Evolutionary conservation across 1,140 invertebrate species (phyloP).

Genomic region (Tetranychus urticae): DNA sequence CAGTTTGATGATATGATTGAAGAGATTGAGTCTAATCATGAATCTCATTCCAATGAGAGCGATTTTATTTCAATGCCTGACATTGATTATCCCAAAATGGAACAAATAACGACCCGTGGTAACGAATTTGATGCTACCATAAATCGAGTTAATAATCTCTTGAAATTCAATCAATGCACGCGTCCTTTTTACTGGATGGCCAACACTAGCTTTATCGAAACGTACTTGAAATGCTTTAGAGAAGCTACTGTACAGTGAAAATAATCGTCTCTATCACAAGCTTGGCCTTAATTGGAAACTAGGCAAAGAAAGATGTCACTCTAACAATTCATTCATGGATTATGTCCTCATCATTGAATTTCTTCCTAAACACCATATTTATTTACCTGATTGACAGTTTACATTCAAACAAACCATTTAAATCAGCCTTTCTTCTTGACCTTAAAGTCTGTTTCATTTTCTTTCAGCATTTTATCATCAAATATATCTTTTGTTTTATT

Average conservation of each 20-base stretch:
- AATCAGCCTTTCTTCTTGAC: too few species aligned
- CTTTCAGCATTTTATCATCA: too few species aligned
- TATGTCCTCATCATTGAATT: slow-evolving; percentile 11
- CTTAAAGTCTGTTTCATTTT: too few species aligned
- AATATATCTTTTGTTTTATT: too few species aligned
- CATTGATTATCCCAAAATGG: neutral
- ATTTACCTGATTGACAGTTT: slow-evolving; percentile 7
- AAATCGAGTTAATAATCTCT: slow-evolving; percentile 3
- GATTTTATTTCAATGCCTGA: slow-evolving; percentile 1
- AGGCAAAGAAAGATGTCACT: slow-evolving; percentile 6
- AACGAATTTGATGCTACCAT: slow-evolving; percentile 10
- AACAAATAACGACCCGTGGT: slow-evolving; percentile 10
- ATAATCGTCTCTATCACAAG: slow-evolving; percentile 8
- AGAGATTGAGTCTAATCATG: slow-evolving; percentile 1
- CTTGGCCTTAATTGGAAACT: slow-evolving; percentile 11
- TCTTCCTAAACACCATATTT: slow-evolving; percentile 9
- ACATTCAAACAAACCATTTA: too few species aligned
- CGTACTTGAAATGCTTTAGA: slow-evolving; percentile 6
- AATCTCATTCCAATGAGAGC: neutral
- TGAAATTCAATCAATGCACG: slow-evolving; percentile 10
- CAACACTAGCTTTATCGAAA: slow-evolving; percentile 9
- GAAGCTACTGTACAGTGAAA: slow-evolving; percentile 10
- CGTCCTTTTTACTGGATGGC: slow-evolving; percentile 9
- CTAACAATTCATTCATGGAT: slow-evolving; percentile 11
- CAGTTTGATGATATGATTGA: slow-evolving; percentile 3